Conservation (phyloP, 2,888 invertebrate genomes). For the Galerucella pusilla region DNA sequence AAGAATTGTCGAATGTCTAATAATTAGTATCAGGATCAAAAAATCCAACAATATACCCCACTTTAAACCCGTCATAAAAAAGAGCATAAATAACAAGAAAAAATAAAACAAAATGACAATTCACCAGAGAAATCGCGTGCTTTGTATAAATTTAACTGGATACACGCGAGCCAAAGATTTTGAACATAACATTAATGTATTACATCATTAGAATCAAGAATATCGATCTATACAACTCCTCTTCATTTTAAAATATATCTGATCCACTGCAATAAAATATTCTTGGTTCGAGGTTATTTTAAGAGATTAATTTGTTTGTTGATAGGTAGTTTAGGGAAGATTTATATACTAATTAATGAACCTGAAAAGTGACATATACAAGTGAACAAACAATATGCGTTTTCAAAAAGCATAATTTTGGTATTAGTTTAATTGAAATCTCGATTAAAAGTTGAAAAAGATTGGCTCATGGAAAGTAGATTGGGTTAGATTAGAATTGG, state of each 20-base stretch:
- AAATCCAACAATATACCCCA: background rate
- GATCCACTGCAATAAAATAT: constrained; percentile 18
- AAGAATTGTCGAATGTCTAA: background rate
- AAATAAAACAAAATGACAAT: constrained; percentile 31
- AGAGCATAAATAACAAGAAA: constrained; percentile 18
- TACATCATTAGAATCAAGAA: constrained; percentile 36
- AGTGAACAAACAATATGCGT: too few species aligned
- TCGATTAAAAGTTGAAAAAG: too few species aligned
- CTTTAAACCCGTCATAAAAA: background rate
- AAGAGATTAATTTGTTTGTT: background rate
- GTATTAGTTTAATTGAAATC: too few species aligned
- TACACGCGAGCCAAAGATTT: constrained; percentile 37
- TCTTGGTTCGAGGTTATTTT: background rate
- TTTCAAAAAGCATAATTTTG: too few species aligned
- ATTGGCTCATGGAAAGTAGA: too few species aligned
- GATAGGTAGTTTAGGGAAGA: background rate
- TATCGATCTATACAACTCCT: constrained; percentile 27
- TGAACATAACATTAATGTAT: constrained; percentile 40
- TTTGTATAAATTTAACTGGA: constrained; percentile 17
- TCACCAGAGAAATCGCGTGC: constrained; percentile 36
- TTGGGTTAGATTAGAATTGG: too few species aligned
- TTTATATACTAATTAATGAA: background rate
- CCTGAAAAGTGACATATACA: too few species aligned
- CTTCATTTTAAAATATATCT: constrained; percentile 18
- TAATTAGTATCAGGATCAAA: background rate